These are phyloP conservation scores for Callyntrura guangdongensis DNA, from an alignment of 2,888 invertebrate species.

Conservation along the genomic window DNA sequence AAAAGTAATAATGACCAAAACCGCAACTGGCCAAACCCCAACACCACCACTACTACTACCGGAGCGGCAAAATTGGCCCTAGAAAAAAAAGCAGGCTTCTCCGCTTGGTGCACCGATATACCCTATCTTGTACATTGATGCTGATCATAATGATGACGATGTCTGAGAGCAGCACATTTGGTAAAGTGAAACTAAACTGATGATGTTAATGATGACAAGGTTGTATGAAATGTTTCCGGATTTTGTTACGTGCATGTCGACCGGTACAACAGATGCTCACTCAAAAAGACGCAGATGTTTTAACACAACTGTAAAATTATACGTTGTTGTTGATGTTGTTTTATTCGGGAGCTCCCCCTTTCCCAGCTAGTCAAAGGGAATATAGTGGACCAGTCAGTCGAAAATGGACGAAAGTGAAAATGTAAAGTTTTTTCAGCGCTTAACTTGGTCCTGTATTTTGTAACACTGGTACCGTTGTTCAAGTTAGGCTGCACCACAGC, in stretches of 20 bases:
- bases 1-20: constrained; percentile 36
- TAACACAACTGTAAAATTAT: constrained; percentile 51
- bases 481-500: not conserved
- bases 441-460: not conserved
- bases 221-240: constrained; percentile 65
- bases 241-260: constrained; percentile 37
- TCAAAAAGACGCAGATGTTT: constrained; percentile 53
- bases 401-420: constrained; percentile 59
- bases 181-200: not conserved
- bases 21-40: constrained; percentile 40
- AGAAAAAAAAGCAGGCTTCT: constrained; percentile 6
- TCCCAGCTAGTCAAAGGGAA: not conserved
- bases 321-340: not conserved
- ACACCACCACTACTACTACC: not conserved
- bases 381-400: not conserved
- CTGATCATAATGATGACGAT: not conserved
- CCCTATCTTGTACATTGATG: not conserved
- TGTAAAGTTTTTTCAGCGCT: not conserved
- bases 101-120: not conserved
- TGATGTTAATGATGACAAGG: constrained; percentile 62
- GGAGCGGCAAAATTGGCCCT: not conserved
- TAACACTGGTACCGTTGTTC: constrained; percentile 29
- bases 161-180: not conserved
- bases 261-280: constrained; percentile 49
- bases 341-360: constrained; percentile 6